phyloP scores from a whole-genome alignment of 2,888 invertebrate genomes.

The Pristionchus exspectatus region DNA sequence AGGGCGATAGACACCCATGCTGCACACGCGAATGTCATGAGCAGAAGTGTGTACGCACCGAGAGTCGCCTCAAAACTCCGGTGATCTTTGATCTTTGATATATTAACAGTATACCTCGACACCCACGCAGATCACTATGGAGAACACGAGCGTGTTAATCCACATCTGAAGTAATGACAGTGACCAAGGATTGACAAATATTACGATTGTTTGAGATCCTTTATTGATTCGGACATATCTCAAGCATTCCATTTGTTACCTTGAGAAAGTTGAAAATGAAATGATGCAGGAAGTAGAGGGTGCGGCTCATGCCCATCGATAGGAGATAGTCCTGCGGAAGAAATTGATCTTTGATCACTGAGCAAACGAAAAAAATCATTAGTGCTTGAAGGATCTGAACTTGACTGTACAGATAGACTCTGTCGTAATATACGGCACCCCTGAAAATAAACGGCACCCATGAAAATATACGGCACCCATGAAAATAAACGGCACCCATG shows the following conservation, averaged over 20 bases:
- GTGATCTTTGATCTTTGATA: not conserved
- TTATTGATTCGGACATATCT: not conserved
- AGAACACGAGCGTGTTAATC: too few relatives aligned
- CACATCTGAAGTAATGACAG: too few relatives aligned
- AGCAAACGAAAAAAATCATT: too few relatives aligned
- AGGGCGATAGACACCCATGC: not conserved
- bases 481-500: too few relatives aligned
- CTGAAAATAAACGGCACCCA: too few relatives aligned
- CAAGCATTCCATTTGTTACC: not conserved
- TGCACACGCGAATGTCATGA: not conserved
- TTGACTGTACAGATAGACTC: too few relatives aligned
- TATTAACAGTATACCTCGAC: not conserved
- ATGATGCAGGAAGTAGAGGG: constrained; percentile 7
- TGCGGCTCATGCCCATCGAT: constrained; percentile 39
- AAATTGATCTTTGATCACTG: not conserved
- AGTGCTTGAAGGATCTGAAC: too few relatives aligned
- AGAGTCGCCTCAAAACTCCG: not conserved
- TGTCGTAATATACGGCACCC: too few relatives aligned
- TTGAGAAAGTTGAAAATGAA: constrained; percentile 19
- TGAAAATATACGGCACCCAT: too few relatives aligned
- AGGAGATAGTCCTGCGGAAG: constrained; percentile 20
- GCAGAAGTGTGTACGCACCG: not conserved
- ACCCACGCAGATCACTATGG: not conserved
- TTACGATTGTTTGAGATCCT: too few relatives aligned
- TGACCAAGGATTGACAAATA: too few relatives aligned